Evolutionary conservation across 2,113 vertebrate species (phyloP).

Genomic region (Leptosomus discolor): DNA sequence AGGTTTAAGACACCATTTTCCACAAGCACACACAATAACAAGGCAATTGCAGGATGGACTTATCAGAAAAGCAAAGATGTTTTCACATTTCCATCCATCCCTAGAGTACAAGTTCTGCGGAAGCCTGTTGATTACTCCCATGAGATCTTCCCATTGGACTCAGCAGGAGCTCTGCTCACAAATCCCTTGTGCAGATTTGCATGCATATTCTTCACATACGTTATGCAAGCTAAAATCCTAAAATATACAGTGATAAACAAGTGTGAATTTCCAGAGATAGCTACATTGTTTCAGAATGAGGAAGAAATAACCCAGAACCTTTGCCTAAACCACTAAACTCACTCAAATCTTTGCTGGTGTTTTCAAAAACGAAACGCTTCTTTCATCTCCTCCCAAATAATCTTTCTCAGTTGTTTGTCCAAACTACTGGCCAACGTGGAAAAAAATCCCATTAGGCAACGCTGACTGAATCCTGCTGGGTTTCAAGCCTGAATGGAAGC

Average conservation of each 20-base stretch:
- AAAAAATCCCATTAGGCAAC: background rate
- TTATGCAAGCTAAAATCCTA: constrained; percentile 7
- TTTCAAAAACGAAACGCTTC: background rate
- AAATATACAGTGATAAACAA: constrained; percentile 10
- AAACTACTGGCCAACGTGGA: background rate
- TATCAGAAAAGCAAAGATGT: background rate
- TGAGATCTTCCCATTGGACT: background rate
- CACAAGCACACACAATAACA: background rate
- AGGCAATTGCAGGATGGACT: background rate
- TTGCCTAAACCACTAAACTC: constrained; percentile 17
- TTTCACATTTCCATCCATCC: background rate
- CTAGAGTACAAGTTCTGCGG: background rate
- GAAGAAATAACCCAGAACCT: background rate
- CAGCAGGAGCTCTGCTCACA: background rate
- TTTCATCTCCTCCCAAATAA: constrained; percentile 6
- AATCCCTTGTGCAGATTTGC: background rate
- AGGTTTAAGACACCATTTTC: background rate
- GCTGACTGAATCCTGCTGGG: background rate
- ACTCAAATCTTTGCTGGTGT: background rate
- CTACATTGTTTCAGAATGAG: background rate
- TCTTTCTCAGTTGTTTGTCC: background rate
- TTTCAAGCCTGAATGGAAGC: background rate
- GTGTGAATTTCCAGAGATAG: background rate
- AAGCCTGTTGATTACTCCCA: background rate
- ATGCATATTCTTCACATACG: background rate